phyloP scores from a whole-genome alignment of 2,113 vertebrate genomes.

The Mus spicilegus region DNA sequence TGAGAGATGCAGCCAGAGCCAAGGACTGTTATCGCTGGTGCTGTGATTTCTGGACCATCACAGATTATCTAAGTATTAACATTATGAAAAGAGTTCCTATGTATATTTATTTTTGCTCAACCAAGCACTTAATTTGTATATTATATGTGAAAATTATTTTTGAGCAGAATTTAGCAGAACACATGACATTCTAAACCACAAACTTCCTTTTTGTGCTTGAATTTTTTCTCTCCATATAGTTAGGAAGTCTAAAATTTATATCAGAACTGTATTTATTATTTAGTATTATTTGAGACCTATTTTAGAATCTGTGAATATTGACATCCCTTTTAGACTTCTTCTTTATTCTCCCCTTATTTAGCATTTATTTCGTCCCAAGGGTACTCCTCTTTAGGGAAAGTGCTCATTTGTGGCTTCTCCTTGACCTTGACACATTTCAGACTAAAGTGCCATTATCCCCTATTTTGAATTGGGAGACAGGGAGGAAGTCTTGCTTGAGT shows the following conservation, averaged over 20 bases:
- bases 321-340: neutral
- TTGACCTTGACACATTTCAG: neutral
- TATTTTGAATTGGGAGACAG: slow-evolving; percentile 12
- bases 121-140: slow-evolving; percentile 82
- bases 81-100: slow-evolving; percentile 78
- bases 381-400: neutral
- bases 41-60: slow-evolving; percentile 69
- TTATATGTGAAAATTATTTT: slow-evolving; percentile 72
- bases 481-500: neutral
- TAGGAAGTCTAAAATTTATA: slow-evolving; percentile 5
- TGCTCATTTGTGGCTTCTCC: neutral
- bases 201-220: slow-evolving; percentile 58
- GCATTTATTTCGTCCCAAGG: neutral
- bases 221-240: slow-evolving; percentile 16
- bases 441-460: neutral
- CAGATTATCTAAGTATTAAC: slow-evolving; percentile 79
- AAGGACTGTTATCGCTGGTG: slow-evolving; percentile 58
- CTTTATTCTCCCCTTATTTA: slow-evolving; percentile 41
- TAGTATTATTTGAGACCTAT: slow-evolving; percentile 44
- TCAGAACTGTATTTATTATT: slow-evolving; percentile 36
- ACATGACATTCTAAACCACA: slow-evolving; percentile 67
- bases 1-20: slow-evolving; percentile 61
- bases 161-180: slow-evolving; percentile 80
- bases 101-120: slow-evolving; percentile 85
- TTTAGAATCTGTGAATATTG: slow-evolving; percentile 14